Evolutionary conservation across 2,888 invertebrate species (phyloP), one percentile per base, ranked within the genome.

Genomic region (Ennomos fuscantarius): DNA sequence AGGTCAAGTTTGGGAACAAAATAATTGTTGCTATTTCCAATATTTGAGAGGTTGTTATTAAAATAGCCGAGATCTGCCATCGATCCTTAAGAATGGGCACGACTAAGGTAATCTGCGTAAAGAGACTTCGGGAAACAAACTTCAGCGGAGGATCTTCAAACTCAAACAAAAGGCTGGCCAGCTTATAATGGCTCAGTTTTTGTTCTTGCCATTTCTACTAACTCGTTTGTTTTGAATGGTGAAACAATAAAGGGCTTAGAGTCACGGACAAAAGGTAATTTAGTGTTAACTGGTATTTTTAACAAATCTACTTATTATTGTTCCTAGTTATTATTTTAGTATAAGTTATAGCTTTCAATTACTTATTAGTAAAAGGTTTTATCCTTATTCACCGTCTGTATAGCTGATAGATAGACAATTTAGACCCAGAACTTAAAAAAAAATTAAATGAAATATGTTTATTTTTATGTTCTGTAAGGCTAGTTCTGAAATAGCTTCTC

Each of bases 81-180:
- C 12, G 39, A 43, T 50, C 34, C 37, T 10, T 33, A 40, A 15
- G 55, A 61, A 44, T 24, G 60, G 67, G 69, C 55, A 61, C 63
- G 69, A 70, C 68, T 66, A 63, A 62, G 66, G 58, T 76, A 79
- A 80, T 81, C 79, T 76, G 66, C 66, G 63, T 53, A 63, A 66
- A 73, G 70, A 79, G 74, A 78, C 73, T 79, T 78, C 72, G 65
- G 44, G 62, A 68, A 74, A 70, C 65, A 72, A 76, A 70, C 75
- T 77, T 69, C 41, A 48, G 64, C 62, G 68, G 71, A 68, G 69
- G 63, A 73, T 79, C 65, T 57, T 6, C 57, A 63, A 74, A 85
- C 65, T 79, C 66, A 57, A 74, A 85, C 82, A 85, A 85, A 78
- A 68, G 73, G 63, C 62, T 69, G 72, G 73, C 71, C 68, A 74